Evolutionary conservation across 2,797 vertebrate genomes (phyloP), one percentile per base, ranked within the genome.

Genomic region (Numenius phaeopus): DNA sequence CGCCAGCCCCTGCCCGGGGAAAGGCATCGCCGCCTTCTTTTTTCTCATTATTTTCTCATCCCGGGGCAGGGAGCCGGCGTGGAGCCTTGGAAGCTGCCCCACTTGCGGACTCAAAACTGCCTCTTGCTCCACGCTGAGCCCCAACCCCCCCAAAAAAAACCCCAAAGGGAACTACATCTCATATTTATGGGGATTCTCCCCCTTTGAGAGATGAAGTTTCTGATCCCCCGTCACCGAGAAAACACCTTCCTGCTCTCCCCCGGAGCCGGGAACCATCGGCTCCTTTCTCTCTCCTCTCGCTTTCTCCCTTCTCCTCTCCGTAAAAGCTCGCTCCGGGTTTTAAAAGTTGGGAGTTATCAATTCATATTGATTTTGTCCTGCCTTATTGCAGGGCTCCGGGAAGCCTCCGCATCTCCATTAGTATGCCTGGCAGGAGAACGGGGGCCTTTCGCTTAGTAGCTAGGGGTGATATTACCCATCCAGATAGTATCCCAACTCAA

Each of bases 401-500:
- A 84, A 86, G 64, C 54, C 71, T 44, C 40, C 52, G 23, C 50
- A 7, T 39, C 78, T 89, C 93, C 91, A 95, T 96, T 93, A 94
- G 79, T 93, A 95, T 96, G 78, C 94, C 90, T 32, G 66, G 88
- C 82, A 70, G 95, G 88, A 92, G 90, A 77, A 91, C 21, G 21
- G 81, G 69, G 7, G 5, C 69, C 67, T 46, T 64, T 27, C 37
- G 58, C 80, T 26, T 14, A 90, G 96, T 94, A 96, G 96, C 96
- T 89, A 91, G 86, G 94, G 94, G 96, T 96, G 94, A 96, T 92
- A 90, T 96, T 94, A 81, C 94, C 49, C 24, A 98, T 98, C 98
- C 98, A 98, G 98, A 98, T 98, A 98, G 78, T 98, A 99, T 98
- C 98, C 98, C 97, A 99, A 98, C 98, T 99, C 99, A 99, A 99